Conservation (phyloP, 1,140 invertebrate genomes). For the Drosophila ambigua region DNA sequence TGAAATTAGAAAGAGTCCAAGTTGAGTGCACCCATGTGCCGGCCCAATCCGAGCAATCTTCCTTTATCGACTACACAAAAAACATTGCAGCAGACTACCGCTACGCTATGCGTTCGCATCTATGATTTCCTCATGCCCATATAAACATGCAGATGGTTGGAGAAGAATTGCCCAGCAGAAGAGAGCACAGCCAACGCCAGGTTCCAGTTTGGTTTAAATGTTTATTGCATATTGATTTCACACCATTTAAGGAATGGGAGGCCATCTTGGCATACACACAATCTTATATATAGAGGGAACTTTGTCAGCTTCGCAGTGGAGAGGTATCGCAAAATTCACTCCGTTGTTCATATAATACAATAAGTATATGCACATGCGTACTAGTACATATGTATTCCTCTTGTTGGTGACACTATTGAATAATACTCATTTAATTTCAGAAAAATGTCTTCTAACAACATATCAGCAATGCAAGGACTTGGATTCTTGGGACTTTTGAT, state of each 20-base stretch:
- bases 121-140: slow-evolving; percentile 70
- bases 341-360: too few relatives aligned
- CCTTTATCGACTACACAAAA: slow-evolving; percentile 5
- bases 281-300: slow-evolving; percentile 46
- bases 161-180: neutral
- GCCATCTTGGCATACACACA: slow-evolving; percentile 69
- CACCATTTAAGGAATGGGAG: slow-evolving; percentile 68
- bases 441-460: slow-evolving; percentile 54
- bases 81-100: neutral
- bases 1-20: too few relatives aligned
- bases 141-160: slow-evolving; percentile 27
- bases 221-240: slow-evolving; percentile 81
- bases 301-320: slow-evolving; percentile 34
- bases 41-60: slow-evolving; percentile 3
- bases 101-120: slow-evolving; percentile 38
- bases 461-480: slow-evolving; percentile 26
- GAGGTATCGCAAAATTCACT: neutral
- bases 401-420: slow-evolving; percentile 34
- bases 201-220: slow-evolving; percentile 66
- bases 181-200: slow-evolving; percentile 44
- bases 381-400: slow-evolving; percentile 20
- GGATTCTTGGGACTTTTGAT: slow-evolving; percentile 54
- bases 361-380: neutral
- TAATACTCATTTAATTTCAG: slow-evolving; percentile 48
- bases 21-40: neutral